phyloP scores from a whole-genome alignment of 2,888 invertebrate species.

The Seira sanloemensis region DNA sequence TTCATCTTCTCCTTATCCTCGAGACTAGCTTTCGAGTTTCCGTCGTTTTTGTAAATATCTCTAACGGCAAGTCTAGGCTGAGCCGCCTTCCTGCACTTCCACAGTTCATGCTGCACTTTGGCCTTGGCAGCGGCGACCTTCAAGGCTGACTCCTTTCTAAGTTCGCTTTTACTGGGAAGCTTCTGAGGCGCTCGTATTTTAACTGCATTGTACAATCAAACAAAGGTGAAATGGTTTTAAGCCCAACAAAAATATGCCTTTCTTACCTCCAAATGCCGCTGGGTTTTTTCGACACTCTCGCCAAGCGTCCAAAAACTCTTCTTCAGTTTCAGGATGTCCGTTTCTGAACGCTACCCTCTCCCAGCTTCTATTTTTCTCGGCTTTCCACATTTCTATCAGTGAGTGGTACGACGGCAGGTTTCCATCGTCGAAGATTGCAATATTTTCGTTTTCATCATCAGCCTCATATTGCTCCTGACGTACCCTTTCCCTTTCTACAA shows the following conservation, averaged over 20 bases:
- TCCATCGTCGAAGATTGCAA: constrained; percentile 28
- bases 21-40: constrained; percentile 15
- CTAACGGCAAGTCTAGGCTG: constrained; percentile 3
- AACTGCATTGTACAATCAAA: too few species aligned
- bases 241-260: too few species aligned
- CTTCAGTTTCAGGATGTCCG: constrained; percentile 27
- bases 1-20: neutral
- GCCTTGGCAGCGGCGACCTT: too few species aligned
- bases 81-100: neutral
- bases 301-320: constrained; percentile 35
- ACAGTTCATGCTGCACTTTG: too few species aligned
- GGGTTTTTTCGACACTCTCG: constrained; percentile 44
- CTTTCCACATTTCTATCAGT: constrained; percentile 29
- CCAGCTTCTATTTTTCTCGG: constrained; percentile 20
- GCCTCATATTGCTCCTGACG: neutral
- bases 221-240: too few species aligned
- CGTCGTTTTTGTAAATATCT: constrained; percentile 26
- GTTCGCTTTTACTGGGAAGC: too few species aligned
- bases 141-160: too few species aligned
- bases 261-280: constrained; percentile 30
- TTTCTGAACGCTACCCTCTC: neutral
- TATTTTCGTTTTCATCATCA: neutral
- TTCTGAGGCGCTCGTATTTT: too few species aligned
- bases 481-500: constrained; percentile 3
- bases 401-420: constrained; percentile 48